Evolutionary conservation across 2,113 vertebrate species (phyloP).

Genomic region (Catharus minimus): DNA sequence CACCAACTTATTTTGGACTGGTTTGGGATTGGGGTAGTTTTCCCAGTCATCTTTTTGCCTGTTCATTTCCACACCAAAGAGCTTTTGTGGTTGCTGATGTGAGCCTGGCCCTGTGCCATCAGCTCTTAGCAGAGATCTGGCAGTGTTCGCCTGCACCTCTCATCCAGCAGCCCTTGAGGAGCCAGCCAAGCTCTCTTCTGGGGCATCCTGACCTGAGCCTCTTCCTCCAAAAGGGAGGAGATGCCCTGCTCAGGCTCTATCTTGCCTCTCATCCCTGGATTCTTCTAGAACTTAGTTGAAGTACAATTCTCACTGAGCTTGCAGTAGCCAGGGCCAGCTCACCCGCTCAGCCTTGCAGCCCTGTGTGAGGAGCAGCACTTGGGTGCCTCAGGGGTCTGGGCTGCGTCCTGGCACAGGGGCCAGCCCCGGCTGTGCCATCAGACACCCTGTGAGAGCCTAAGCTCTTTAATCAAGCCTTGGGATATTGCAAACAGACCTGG

Average conservation of each 20-base stretch:
- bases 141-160: not conserved
- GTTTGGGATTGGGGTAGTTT: not conserved
- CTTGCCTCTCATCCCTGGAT: not conserved
- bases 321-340: not conserved
- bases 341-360: not conserved
- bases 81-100: not conserved
- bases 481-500: fast-evolving
- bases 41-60: not conserved
- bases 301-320: not conserved
- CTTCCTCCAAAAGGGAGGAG: not conserved
- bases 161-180: not conserved
- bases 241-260: not conserved
- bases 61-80: not conserved
- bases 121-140: not conserved
- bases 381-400: fast-evolving
- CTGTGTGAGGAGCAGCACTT: fast-evolving
- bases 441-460: not conserved
- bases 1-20: not conserved
- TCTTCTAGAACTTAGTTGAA: not conserved
- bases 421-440: not conserved
- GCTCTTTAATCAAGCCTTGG: not conserved
- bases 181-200: not conserved
- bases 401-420: not conserved
- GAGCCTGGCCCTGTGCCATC: not conserved
- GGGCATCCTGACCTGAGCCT: not conserved